Base-by-base conservation (phyloP, 2,113 vertebrate genomes). In the Thomomys bottae region DNA sequence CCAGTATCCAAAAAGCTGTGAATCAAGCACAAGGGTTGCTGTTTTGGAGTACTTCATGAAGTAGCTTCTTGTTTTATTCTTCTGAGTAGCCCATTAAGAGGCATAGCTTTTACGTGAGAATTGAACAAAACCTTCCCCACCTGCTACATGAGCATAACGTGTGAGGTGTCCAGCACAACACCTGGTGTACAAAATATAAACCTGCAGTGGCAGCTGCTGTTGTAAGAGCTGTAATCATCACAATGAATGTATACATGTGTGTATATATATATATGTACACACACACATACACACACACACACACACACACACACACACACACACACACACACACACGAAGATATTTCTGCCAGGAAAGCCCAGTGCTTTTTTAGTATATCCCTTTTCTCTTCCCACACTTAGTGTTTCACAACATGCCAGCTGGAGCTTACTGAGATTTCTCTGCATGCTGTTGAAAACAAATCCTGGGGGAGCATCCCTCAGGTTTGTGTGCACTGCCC, bases 191-290 rank as follows among this genome's bases (percentile, higher is more conserved):
- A 59, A 80, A 75, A 38, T 17, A 38, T 36, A 64, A 88, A 64
- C 72, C 76, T 28, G 18, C 45, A 70, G 32, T 8, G 17, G 8
- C 32, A 71, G 67, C 80, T 72, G 72, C 72, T 92, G 57, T 70
- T 93, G 8, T 30, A 70, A 85, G 86, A 38, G 90, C 82, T 38
- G 36, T 17, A 71, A 63, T 92, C 34, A 87, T 75, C 34, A 71
- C 38, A 63, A 30, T 38, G 77, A 63, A 78, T 45, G 30, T 11
- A 78, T 61, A 8, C n/a, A n/a, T n/a, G n/a, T n/a, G n/a, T n/a
- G n/a, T n/a, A n/a, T n/a, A n/a, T n/a, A n/a, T n/a, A n/a, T n/a
- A n/a, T n/a, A 78, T 45, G 30, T 11, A 78, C 45, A 8, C 9
- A 34, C 70, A 79, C 26, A 61, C 42, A 54, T 0, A 15, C 17